Conservation (phyloP, 2,113 vertebrate genomes). For the Gallinago undulata region DNA sequence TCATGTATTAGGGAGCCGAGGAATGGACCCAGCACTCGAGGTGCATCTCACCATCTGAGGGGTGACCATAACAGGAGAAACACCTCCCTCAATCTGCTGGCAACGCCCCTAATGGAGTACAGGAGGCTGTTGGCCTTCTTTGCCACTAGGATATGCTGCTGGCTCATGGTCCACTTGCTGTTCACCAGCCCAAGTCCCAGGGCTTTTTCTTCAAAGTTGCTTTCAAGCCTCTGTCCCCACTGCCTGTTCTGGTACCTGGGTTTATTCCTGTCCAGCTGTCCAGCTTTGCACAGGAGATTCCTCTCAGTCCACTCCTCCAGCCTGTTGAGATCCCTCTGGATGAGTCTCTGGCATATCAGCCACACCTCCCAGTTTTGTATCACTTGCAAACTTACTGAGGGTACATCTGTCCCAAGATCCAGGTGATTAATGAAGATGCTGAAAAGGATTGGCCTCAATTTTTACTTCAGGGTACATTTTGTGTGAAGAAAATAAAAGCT, state of each 20-base stretch:
- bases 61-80: fast-evolving
- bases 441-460: neutral
- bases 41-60: neutral
- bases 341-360: neutral
- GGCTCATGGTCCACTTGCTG: neutral
- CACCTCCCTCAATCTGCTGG: neutral
- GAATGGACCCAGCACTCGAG: neutral
- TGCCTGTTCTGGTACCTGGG: neutral
- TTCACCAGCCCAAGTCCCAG: neutral
- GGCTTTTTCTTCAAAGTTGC: neutral
- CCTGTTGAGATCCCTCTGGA: neutral
- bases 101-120: neutral
- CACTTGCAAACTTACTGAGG: neutral
- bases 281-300: neutral
- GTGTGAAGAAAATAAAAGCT: neutral
- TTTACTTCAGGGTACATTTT: neutral
- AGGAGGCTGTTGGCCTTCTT: neutral
- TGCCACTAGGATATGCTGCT: fast-evolving
- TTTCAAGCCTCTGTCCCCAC: neutral
- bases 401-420: neutral
- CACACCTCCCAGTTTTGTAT: neutral
- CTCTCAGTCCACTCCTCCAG: neutral
- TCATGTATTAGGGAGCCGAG: neutral
- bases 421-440: neutral
- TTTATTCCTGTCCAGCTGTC: neutral